Base-by-base conservation (phyloP, 2,888 invertebrate genomes). In the Orchesella flavescens region DNA sequence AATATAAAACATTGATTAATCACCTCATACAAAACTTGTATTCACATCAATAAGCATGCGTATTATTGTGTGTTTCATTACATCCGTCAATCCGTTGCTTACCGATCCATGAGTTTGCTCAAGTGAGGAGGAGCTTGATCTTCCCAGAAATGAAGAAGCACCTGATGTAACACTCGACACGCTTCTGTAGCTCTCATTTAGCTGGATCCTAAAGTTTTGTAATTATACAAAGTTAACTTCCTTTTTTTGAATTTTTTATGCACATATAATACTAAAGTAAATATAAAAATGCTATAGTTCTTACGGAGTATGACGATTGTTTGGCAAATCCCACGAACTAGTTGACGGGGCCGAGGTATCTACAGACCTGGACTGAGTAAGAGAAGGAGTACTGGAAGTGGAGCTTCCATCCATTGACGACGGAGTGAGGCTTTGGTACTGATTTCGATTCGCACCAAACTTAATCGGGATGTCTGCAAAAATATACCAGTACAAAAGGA, bases 81-180 rank as follows among this genome's bases (percentile, higher is more conserved):
- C n/a, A n/a, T n/a, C n/a, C n/a, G n/a, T n/a, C n/a, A n/a, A n/a
- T n/a, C n/a, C n/a, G n/a, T n/a, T n/a, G n/a, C 68, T 55, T 68
- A 76, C 76, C n/a, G 83, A 68, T 78, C 83, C 83, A 53, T 68
- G 66, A 12, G 77, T 77, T 23, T 66, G 77, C 23, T 83, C 83
- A 57, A 43, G 71, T 12, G 49, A 15, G 5, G 72, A 61, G 0
- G 75, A 19, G 0, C 66, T 34, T 2, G 71, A 19, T 55, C 55
- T 61, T 5, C 82, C 82, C 59, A 49, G 19, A 17, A 72, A 72
- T 0, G 66, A 17, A 17, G 83, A 44, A 12, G 68, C 76, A 17
- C 19, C 77, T 0, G 83, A 78, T 0, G 83, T 74, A 46, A 78
- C 74, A 49, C 78, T 83, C 0, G 83, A 57, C 15, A 74, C 78